These are phyloP conservation scores for Thaumatotibia leucotreta DNA, from an alignment of 1,140 invertebrate species.

Conservation along the genomic window DNA sequence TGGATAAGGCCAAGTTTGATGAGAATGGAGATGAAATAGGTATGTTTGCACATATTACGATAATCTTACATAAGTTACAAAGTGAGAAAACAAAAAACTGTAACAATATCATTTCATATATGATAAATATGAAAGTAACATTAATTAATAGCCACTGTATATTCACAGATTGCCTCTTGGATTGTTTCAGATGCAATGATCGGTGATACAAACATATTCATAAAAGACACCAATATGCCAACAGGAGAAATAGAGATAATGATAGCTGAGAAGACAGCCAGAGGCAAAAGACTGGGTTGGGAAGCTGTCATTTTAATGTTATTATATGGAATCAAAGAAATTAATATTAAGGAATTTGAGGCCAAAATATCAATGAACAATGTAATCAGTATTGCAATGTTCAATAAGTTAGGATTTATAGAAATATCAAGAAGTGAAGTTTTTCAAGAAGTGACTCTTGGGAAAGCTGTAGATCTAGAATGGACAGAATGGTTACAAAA, in stretches of 20 bases:
- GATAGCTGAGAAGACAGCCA: slow-evolving; percentile 86
- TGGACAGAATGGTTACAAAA: slow-evolving; percentile 77
- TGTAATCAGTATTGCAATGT: slow-evolving; percentile 84
- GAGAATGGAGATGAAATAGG: slow-evolving; percentile 39
- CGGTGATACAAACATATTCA: slow-evolving; percentile 95
- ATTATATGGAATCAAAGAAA: slow-evolving; percentile 83
- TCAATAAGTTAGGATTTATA: slow-evolving; percentile 85
- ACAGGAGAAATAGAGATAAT: slow-evolving; percentile 94
- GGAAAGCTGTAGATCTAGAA: slow-evolving; percentile 73
- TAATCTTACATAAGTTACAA: too few relatives aligned
- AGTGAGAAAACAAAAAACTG: too few relatives aligned
- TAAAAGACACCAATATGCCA: slow-evolving; percentile 64
- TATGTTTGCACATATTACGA: too few relatives aligned
- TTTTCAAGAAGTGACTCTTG: slow-evolving; percentile 88
- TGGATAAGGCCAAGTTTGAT: slow-evolving; percentile 81
- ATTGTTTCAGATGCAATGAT: slow-evolving; percentile 86
- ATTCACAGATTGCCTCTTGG: not conserved
- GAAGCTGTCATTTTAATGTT: slow-evolving; percentile 91
- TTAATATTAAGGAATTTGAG: slow-evolving; percentile 81
- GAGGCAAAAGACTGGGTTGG: slow-evolving; percentile 85
- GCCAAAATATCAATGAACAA: slow-evolving; percentile 89
- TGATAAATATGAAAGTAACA: slow-evolving; percentile 40
- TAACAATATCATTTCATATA: too few relatives aligned
- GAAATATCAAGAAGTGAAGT: slow-evolving; percentile 81
- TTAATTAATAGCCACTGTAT: slow-evolving; percentile 12